Evolutionary conservation across 2,888 invertebrate genomes (phyloP), one percentile per base, ranked within the genome.

Genomic region (Timema podura): DNA sequence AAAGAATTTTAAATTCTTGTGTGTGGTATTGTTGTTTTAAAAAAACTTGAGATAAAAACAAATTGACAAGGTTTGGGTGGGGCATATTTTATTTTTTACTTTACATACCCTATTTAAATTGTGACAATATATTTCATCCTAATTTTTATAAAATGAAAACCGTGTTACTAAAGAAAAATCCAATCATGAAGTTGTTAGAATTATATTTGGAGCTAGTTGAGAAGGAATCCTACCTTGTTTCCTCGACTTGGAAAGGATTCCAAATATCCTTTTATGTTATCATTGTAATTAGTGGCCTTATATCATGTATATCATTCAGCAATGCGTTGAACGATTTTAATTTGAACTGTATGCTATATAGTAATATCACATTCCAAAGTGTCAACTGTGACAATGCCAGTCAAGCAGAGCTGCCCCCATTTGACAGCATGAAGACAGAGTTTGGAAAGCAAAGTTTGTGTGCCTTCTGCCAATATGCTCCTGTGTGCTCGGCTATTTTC

Each of bases 321-420:
- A 61, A 61, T 6, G 61, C 61, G 44, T 45, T 61, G 61, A 61
- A 61, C 61, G 61, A 45, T 45, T 61, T 61, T 45, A 61, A 61
- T 45, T 30, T 30, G 44, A 61, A 61, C 44, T 61, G 61, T 13
- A 61, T 61, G 61, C 13, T 61, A 11, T 61, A 44, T 13, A 30
- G 61, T 13, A 45, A 61, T 9, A 45, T 61, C 9, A 61, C 44
- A 30, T 61, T 61, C 44, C 44, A 44, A 45, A 44, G 44, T 30
- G 44, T 61, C 11, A 61, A 61, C 6, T 61, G 61, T 45, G n/a
- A n/a, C n/a, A n/a, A n/a, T n/a, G n/a, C n/a, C n/a, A 61, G 61
- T 45, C 61, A 61, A 45, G 44, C 16, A 5, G 61, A 61, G 2
- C 44, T 15, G 61, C 30, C 6, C 10, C 61, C 61, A 45, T 61